Conservation (phyloP, 2,888 invertebrate genomes). For the Ennomos quercinarius region DNA sequence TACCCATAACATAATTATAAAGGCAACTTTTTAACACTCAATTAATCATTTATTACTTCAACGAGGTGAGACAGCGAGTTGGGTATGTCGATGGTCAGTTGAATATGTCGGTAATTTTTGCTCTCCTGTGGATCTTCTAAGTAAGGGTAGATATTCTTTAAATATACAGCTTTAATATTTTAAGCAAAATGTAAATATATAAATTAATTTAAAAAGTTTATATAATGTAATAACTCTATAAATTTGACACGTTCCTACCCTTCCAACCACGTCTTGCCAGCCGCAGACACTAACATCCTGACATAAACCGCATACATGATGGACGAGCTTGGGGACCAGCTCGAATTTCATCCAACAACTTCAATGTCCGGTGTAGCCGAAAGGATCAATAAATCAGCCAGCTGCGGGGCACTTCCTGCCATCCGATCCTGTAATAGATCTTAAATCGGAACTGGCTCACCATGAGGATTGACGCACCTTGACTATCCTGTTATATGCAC, state of each 20-base stretch:
- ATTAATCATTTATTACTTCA: conserved; percentile 2
- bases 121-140: no score
- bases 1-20: no score
- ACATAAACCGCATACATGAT: conserved; percentile 17
- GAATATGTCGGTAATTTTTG: no score
- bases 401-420: conserved; percentile 18
- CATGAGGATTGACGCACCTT: conserved; percentile 16
- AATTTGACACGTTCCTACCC: no score
- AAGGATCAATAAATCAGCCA: conserved; percentile 30
- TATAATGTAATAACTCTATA: no score
- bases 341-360: conserved; percentile 23
- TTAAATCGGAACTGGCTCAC: conserved; percentile 16
- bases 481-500: conserved; percentile 8
- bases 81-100: no score
- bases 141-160: no score
- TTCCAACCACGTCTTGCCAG: no score
- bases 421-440: conserved; percentile 29
- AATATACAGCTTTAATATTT: no score
- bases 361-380: conserved; percentile 29
- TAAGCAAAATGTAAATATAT: no score
- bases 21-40: neutral
- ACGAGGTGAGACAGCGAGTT: conserved; percentile 1
- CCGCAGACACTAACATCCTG: neutral
- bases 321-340: conserved; percentile 16
- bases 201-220: no score